Percentiles rank a stretch among this genome's conserved stretches.
Conservation (phyloP, 2,888 invertebrate genomes). For the Dicroscelio sp. region DNA sequence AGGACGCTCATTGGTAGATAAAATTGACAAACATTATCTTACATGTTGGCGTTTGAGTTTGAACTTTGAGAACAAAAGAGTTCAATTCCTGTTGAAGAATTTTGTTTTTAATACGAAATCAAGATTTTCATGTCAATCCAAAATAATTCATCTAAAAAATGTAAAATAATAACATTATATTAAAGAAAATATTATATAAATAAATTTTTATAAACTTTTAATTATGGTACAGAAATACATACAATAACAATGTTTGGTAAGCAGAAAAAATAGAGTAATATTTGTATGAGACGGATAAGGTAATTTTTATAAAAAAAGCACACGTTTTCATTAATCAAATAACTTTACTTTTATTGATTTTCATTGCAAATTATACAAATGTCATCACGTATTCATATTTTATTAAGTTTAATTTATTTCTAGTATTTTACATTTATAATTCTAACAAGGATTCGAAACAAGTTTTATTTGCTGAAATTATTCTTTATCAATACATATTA, state of each 20-base stretch:
- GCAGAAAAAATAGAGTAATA: background rate
- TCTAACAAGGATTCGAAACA: too few species aligned
- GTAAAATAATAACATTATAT: background rate
- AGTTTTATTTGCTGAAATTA: too few species aligned
- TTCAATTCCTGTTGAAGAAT: slow-evolving; percentile 11
- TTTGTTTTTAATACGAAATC: background rate
- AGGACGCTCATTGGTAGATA: background rate
- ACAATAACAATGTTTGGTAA: too few species aligned
- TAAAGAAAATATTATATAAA: background rate
- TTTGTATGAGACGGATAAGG: slow-evolving; percentile 46
- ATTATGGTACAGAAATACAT: slow-evolving; percentile 8
- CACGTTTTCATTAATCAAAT: slow-evolving; percentile 29
- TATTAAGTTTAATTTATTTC: too few species aligned
- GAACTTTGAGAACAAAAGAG: background rate
- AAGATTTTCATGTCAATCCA: background rate
- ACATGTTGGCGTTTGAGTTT: slow-evolving; percentile 12
- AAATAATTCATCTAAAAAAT: background rate
- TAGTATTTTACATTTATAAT: too few species aligned
- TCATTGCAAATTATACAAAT: background rate
- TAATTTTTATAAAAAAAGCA: slow-evolving; percentile 31
- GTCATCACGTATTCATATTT: background rate
- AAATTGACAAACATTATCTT: background rate
- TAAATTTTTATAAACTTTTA: background rate
- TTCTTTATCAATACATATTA: too few species aligned
- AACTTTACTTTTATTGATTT: slow-evolving; percentile 14